Percentiles rank a stretch among this genome's conserved stretches.
phyloP scores from a whole-genome alignment of 2,888 invertebrate genomes.

The Pterostichus madidus region DNA sequence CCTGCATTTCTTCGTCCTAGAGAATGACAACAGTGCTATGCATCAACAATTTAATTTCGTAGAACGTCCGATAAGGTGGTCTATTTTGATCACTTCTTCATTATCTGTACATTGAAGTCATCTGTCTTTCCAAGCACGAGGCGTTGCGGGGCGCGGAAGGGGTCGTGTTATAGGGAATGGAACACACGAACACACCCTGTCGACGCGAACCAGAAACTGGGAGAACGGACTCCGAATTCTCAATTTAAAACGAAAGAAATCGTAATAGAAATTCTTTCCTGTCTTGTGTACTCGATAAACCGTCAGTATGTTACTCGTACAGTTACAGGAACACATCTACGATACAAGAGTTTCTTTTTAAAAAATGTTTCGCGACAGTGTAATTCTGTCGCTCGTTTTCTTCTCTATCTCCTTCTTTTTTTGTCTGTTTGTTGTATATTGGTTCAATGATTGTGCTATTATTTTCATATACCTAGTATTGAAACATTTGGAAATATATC shows the following conservation, averaged over 20 bases:
- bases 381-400: constrained; percentile 34
- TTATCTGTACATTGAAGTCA: constrained; percentile 56
- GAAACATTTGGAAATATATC: constrained; percentile 1
- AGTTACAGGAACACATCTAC: not conserved
- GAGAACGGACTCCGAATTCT: constrained; percentile 56
- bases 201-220: not conserved
- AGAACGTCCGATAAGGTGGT: constrained; percentile 61
- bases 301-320: constrained; percentile 25
- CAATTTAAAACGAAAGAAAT: constrained; percentile 61
- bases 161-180: not conserved
- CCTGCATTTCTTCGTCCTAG: no score
- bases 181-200: constrained; percentile 28
- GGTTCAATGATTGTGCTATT: constrained; percentile 43
- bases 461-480: constrained; percentile 27
- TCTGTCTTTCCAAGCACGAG: constrained; percentile 50
- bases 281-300: constrained; percentile 56
- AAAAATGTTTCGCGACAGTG: constrained; percentile 25
- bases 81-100: constrained; percentile 60
- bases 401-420: not conserved
- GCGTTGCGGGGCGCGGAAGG: not conserved
- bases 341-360: constrained; percentile 15
- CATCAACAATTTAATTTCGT: constrained; percentile 51
- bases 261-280: constrained; percentile 62
- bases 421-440: constrained; percentile 27
- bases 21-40: not conserved